Percentiles rank a stretch among this genome's conserved stretches.
phyloP scores from a whole-genome alignment of 1,140 invertebrate species.

The Cecropterus lyciades region DNA sequence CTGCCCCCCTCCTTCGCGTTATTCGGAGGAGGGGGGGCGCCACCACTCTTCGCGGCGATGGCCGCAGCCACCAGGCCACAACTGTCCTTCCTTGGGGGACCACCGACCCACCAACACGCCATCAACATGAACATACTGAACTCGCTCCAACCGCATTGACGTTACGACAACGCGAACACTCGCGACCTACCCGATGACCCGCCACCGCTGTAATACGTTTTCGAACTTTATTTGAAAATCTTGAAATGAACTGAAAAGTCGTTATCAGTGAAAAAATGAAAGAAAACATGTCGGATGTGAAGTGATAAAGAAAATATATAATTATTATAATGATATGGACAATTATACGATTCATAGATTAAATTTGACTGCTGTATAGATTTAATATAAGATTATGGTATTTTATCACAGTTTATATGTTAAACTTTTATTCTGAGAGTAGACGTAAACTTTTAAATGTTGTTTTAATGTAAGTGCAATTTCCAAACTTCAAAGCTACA shows the following conservation, averaged over 20 bases:
- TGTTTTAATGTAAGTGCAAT: slow-evolving; percentile 1
- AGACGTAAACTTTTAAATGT: background rate
- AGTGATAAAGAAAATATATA: slow-evolving; percentile 17
- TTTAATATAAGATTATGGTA: slow-evolving; percentile 11
- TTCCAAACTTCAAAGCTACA: background rate
- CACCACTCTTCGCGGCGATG: slow-evolving; percentile 78
- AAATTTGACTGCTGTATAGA: slow-evolving; percentile 29
- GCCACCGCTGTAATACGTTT: slow-evolving; percentile 62
- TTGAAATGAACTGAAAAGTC: background rate
- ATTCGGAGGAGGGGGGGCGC: slow-evolving; percentile 73
- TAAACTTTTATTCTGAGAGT: too few species aligned
- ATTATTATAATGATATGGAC: slow-evolving; percentile 13
- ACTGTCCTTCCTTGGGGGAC: slow-evolving; percentile 75
- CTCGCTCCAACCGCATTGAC: slow-evolving; percentile 80
- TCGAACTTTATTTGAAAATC: slow-evolving; percentile 20
- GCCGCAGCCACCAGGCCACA: slow-evolving; percentile 75
- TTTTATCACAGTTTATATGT: slow-evolving; percentile 1
- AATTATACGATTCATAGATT: slow-evolving; percentile 10
- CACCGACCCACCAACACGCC: slow-evolving; percentile 75
- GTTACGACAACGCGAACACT: slow-evolving; percentile 54
- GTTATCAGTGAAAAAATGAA: too few species aligned
- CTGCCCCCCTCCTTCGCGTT: slow-evolving; percentile 74
- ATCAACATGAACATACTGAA: slow-evolving; percentile 82
- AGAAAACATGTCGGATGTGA: too few species aligned
- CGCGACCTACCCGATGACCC: slow-evolving; percentile 45